These are phyloP conservation scores for Geococcyx californianus DNA, from an alignment of 2,113 vertebrate genomes.

Conservation along the genomic window DNA sequence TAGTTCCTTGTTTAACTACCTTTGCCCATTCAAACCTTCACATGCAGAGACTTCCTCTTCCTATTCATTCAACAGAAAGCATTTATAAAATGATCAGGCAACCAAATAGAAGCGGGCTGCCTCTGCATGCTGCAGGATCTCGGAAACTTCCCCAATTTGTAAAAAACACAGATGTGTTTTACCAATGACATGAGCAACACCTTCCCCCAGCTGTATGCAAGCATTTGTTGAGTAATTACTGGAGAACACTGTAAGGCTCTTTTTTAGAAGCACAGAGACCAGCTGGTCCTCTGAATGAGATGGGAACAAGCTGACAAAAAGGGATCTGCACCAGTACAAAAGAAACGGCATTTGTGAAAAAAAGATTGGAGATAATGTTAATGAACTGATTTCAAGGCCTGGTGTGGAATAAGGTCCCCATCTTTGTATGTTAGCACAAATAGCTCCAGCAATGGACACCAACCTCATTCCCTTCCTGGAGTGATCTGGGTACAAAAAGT, in stretches of 20 bases:
- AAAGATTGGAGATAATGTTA: neutral
- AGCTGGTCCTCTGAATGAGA: slow-evolving; percentile 2
- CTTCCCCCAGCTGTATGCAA: neutral
- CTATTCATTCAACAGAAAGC: neutral
- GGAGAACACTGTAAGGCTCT: neutral
- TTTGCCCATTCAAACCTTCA: neutral
- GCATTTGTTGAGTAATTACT: neutral
- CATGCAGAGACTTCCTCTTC: neutral
- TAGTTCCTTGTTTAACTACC: neutral
- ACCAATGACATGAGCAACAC: fast-evolving
- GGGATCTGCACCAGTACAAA: neutral
- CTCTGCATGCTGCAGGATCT: neutral
- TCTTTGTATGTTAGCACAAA: neutral
- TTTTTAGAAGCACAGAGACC: neutral
- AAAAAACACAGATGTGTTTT: neutral
- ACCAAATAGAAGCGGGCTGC: neutral
- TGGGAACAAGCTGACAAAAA: neutral
- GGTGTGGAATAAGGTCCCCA: neutral
- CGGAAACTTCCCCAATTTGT: neutral
- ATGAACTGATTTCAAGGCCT: neutral
- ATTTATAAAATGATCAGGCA: neutral
- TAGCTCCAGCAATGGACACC: neutral
- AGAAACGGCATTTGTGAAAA: neutral
- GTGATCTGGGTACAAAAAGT: neutral
- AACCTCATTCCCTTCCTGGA: neutral